Evolutionary conservation across 2,113 vertebrate species (phyloP).

Genomic region (Todiramphus saurophagus): DNA sequence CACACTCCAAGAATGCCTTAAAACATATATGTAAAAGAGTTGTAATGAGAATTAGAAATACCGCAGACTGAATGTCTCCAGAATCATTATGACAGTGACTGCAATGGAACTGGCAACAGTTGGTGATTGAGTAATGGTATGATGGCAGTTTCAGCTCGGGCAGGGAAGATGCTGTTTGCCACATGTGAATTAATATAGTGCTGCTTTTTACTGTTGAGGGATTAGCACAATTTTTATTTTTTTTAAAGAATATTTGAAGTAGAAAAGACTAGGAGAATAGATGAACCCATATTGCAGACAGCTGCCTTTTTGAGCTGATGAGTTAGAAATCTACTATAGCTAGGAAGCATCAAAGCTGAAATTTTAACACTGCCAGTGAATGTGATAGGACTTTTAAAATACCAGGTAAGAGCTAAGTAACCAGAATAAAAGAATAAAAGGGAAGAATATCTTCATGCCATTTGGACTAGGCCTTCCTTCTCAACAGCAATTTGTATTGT

Average conservation of each 20-base stretch:
- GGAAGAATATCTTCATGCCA: background rate
- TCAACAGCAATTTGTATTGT: background rate
- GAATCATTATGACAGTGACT: conserved; percentile 18
- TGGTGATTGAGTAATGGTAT: conserved; percentile 22
- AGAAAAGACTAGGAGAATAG: background rate
- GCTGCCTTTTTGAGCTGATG: conserved; percentile 29
- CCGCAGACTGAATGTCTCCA: conserved; percentile 20
- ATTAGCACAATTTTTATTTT: background rate
- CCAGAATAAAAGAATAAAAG: background rate
- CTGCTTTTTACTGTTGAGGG: conserved; percentile 30
- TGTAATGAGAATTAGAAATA: conserved; percentile 19
- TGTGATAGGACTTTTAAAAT: background rate
- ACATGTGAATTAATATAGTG: conserved; percentile 40
- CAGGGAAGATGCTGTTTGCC: conserved; percentile 27
- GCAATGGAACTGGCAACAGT: background rate
- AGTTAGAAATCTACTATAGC: background rate
- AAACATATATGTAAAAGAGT: conserved; percentile 2
- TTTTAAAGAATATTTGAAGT: conserved; percentile 11
- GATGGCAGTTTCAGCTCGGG: conserved; percentile 17
- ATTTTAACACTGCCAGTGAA: background rate
- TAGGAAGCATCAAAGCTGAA: conserved; percentile 23
- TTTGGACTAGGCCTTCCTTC: background rate
- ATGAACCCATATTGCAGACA: conserved; percentile 53
- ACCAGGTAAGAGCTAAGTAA: background rate
- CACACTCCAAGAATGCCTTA: background rate